Base-by-base conservation (phyloP, 2,797 vertebrate genomes). In the Trematomus bernacchii region DNA sequence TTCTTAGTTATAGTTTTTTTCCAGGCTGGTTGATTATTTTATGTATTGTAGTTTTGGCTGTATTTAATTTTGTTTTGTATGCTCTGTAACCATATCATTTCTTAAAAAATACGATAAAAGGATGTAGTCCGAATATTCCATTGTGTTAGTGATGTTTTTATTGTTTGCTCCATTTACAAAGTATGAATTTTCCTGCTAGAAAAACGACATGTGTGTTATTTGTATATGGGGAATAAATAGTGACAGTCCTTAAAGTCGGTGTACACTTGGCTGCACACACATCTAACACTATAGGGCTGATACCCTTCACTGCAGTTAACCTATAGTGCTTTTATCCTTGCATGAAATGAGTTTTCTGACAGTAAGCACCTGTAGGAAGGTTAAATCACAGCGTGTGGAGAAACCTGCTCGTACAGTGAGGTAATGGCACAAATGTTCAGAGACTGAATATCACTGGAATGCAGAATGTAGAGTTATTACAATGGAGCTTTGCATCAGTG, bases 261-360 rank as follows among this genome's bases (percentile, higher is more conserved):
- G 69, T 60, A 79, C 69, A 73, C 74, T 47, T 66, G 51, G 79
- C 54, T 73, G 16, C 55, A 18, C 51, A 66, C 73, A 65, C 55
- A 77, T 66, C 66, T 14, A 51, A 12, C 65, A 71, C 23, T n/a
- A 27, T 1, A 1, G 48, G 57, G 57, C 62, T 54, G 21, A 4
- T 15, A 48, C 16, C 69, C 37, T 62, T 79, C 76, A 71, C 74
- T 69, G n/a, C n/a, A 10, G 21, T 13, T 42, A 55, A 63, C 23
- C 74, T 68, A 73, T 33, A 40, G 57, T 3, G 58, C 53, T 55
- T 27, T 87, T 87, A 85, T 21, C 58, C 59, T 62, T 1, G 54
- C 73, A 72, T 84, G 72, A 85, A 85, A 88, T 89, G 14, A 77
- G 75, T 50, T 84, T 81, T 72, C 46, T 86, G 77, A 69, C 79